A percentile compares a stretch with the other conserved stretches of the same genome.
phyloP scores from a whole-genome alignment of 2,888 invertebrate genomes.

The Stramonita haemastoma region DNA sequence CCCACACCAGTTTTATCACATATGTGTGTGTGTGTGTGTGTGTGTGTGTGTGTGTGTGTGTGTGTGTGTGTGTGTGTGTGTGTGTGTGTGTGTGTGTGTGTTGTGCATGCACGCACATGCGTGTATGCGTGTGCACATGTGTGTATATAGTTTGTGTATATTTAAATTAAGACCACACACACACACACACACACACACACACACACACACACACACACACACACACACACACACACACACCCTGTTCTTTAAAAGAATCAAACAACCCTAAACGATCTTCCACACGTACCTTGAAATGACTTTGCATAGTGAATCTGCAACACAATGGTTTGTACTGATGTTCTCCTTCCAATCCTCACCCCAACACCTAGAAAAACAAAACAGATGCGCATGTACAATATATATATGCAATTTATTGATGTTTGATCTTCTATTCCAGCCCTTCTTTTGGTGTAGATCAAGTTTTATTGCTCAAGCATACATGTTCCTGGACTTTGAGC shows the following conservation, averaged over 20 bases:
- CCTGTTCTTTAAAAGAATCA: not conserved
- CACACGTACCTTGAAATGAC: constrained; percentile 41
- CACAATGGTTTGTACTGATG: constrained; percentile 46
- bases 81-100: not conserved
- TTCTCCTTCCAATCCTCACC: constrained; percentile 45
- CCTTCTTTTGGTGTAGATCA: too few relatives aligned
- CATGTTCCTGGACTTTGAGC: not conserved
- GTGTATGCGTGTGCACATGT: not conserved
- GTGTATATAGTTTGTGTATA: not conserved
- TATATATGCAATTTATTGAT: too few relatives aligned
- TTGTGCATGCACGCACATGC: not conserved
- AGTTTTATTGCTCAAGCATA: not conserved
- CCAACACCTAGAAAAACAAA: constrained; percentile 44
- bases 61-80: not conserved
- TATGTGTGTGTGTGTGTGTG: too few relatives aligned
- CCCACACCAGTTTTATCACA: too few relatives aligned
- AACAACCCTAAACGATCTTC: not conserved
- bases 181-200: not conserved
- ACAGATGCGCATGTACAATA: not conserved
- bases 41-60: not conserved
- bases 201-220: constrained; percentile 4
- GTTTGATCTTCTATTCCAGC: too few relatives aligned
- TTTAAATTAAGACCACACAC: too few relatives aligned
- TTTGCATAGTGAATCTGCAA: constrained; percentile 51
- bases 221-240: not conserved